These are phyloP conservation scores for Drosophila yakuba DNA, from an alignment of 1,140 invertebrate genomes.

Conservation along the genomic window DNA sequence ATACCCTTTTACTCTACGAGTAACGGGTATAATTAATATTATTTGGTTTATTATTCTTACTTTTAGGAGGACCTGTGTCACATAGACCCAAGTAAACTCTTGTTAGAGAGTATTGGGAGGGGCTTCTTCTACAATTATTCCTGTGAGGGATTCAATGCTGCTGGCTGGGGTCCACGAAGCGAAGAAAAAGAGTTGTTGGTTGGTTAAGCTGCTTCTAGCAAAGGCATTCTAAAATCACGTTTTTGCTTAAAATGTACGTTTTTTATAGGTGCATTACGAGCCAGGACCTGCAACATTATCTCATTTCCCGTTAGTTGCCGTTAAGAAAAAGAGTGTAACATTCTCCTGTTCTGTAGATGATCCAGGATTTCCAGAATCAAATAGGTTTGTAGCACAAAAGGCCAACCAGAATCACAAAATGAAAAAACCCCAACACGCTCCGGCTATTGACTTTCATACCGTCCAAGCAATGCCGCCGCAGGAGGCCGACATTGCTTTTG, in stretches of 20 bases:
- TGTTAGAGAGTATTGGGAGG: slow-evolving; percentile 92
- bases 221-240: not conserved
- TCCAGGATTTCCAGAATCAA: slow-evolving; percentile 90
- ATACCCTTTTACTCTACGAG: no score
- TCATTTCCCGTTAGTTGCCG: slow-evolving; percentile 90
- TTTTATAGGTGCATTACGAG: slow-evolving; percentile 86
- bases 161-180: slow-evolving; percentile 93
- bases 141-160: slow-evolving; percentile 93
- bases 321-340: slow-evolving; percentile 91
- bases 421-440: slow-evolving; percentile 31
- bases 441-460: slow-evolving; percentile 67
- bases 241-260: not conserved
- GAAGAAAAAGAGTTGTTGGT: slow-evolving; percentile 88
- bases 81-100: slow-evolving; percentile 93
- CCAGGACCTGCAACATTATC: slow-evolving; percentile 90
- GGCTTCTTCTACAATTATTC: slow-evolving; percentile 96
- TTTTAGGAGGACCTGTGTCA: slow-evolving; percentile 88
- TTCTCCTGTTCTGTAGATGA: slow-evolving; percentile 93
- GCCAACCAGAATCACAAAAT: slow-evolving; percentile 15
- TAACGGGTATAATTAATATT: no score
- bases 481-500: slow-evolving; percentile 75
- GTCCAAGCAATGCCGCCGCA: slow-evolving; percentile 70
- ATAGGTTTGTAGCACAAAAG: slow-evolving; percentile 78
- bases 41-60: not conserved
- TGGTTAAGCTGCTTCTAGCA: slow-evolving; percentile 2